phyloP scores from a whole-genome alignment of 2,797 vertebrate species.

The Chaetophractus vellerosus region DNA sequence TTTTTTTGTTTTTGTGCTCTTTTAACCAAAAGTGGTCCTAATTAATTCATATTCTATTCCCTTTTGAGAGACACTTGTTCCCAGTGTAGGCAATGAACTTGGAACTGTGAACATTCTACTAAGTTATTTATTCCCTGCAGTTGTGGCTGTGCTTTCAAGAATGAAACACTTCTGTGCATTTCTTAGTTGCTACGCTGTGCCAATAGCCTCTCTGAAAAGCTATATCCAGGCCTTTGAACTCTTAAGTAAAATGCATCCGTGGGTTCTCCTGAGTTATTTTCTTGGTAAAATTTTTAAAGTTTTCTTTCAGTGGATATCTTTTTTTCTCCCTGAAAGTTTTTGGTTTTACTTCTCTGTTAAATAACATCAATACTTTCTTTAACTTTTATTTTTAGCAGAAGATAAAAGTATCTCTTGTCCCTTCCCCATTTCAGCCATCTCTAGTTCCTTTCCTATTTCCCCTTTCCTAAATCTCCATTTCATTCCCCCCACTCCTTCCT shows the following conservation, averaged over 20 bases:
- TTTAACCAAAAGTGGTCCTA: conserved; percentile 11
- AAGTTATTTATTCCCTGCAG: conserved; percentile 16
- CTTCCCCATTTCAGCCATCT: neutral
- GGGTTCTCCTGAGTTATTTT: conserved; percentile 31
- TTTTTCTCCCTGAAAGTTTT: neutral
- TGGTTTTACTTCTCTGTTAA: conserved; percentile 65
- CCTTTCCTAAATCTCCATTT: neutral
- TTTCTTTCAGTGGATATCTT: conserved; percentile 6
- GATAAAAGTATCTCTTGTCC: neutral
- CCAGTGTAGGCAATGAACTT: neutral
- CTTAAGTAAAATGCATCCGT: conserved; percentile 15
- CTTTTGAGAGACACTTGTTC: conserved; percentile 61
- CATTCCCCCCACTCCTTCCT: neutral
- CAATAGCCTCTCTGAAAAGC: neutral
- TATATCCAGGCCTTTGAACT: conserved; percentile 42
- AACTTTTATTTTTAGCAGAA: conserved; percentile 54
- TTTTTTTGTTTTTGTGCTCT: neutral
- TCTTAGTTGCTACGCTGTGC: neutral
- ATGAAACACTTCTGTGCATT: conserved; percentile 27
- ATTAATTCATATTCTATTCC: neutral
- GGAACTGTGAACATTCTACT: conserved; percentile 33
- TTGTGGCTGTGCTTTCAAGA: conserved; percentile 25
- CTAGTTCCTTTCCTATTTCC: neutral
- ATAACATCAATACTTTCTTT: neutral
- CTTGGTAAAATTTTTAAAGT: conserved; percentile 20